Percentiles rank a stretch among this genome's conserved stretches.
Evolutionary conservation across 2,797 vertebrate genomes (phyloP).

Genomic region (Trichosurus vulpecula): DNA sequence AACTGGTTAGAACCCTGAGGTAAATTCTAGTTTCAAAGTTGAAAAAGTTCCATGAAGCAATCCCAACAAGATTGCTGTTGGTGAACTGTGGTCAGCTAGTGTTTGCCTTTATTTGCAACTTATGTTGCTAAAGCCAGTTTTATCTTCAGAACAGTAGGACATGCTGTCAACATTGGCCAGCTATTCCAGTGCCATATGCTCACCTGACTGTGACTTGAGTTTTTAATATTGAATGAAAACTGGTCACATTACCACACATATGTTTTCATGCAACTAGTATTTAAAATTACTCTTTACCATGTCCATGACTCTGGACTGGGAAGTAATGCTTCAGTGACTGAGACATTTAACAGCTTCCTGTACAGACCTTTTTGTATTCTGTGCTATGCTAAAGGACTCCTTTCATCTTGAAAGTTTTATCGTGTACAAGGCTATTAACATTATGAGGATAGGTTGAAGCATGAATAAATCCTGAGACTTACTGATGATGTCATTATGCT

Average conservation of each 20-base stretch:
- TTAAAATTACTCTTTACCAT: constrained; percentile 82
- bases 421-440: constrained; percentile 85
- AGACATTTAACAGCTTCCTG: constrained; percentile 75
- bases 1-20: constrained; percentile 67
- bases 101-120: constrained; percentile 12
- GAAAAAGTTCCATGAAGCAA: constrained; percentile 57
- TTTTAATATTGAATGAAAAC: constrained; percentile 75
- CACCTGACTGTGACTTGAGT: constrained; percentile 70
- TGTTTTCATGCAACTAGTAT: constrained; percentile 74
- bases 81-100: not conserved
- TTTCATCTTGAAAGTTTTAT: constrained; percentile 84
- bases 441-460: constrained; percentile 81
- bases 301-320: constrained; percentile 78
- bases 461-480: constrained; percentile 82
- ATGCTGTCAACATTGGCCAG: constrained; percentile 46
- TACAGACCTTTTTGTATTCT: constrained; percentile 80
- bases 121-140: constrained; percentile 56
- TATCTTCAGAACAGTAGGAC: constrained; percentile 64
- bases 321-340: constrained; percentile 80
- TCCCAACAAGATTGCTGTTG: not conserved
- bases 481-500: constrained; percentile 85
- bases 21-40: constrained; percentile 68
- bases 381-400: constrained; percentile 70
- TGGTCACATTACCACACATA: constrained; percentile 78
- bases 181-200: constrained; percentile 61